These are phyloP conservation scores for Portevinia maculata DNA, from an alignment of 2,888 invertebrate species.

Conservation along the genomic window DNA sequence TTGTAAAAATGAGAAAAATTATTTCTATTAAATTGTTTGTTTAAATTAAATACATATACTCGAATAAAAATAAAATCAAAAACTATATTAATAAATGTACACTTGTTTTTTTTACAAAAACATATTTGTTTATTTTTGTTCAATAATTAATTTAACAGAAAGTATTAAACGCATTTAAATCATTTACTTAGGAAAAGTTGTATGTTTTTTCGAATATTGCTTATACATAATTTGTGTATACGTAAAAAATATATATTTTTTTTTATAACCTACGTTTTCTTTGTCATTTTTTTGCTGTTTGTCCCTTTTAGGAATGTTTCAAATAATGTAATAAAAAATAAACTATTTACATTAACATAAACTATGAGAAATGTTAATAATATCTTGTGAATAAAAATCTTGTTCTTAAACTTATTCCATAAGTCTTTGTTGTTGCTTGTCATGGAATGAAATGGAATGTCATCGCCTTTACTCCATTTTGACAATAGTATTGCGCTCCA, in stretches of 20 bases:
- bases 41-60: conserved; percentile 35
- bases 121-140: background rate
- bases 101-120: background rate
- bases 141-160: background rate
- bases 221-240: conserved; percentile 24
- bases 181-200: conserved; percentile 1
- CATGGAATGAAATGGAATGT: background rate
- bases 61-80: conserved; percentile 12
- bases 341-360: conserved; percentile 46
- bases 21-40: conserved; percentile 8
- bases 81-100: background rate
- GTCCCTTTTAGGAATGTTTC: conserved; percentile 61
- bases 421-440: conserved; percentile 21
- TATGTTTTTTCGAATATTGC: conserved; percentile 34
- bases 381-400: conserved; percentile 19
- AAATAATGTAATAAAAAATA: conserved; percentile 10
- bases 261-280: conserved; percentile 51
- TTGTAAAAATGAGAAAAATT: background rate
- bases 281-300: conserved; percentile 61
- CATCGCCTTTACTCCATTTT: conserved; percentile 79
- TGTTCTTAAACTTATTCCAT: conserved; percentile 30
- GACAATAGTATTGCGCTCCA: conserved; percentile 81
- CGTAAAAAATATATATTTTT: conserved; percentile 1
- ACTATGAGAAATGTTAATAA: conserved; percentile 39
- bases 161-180: background rate